phyloP scores from a whole-genome alignment of 2,888 invertebrate genomes.

The Caradrina kadenii region DNA sequence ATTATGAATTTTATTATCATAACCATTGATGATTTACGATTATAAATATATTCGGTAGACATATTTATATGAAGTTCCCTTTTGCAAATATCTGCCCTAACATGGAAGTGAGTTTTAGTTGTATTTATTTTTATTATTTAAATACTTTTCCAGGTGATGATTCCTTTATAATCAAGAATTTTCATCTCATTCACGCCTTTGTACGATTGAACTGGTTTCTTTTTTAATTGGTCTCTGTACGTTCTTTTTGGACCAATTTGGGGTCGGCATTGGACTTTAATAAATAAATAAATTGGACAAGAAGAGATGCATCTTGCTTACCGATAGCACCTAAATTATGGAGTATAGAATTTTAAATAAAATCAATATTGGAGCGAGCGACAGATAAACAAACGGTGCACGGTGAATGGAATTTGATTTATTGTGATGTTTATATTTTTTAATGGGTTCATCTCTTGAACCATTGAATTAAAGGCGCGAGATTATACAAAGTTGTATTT shows the following conservation, averaged over 20 bases:
- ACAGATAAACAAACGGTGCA: not conserved
- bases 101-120: too few species aligned
- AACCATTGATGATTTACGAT: too few species aligned
- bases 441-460: constrained; percentile 23
- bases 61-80: too few species aligned
- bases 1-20: too few species aligned
- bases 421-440: constrained; percentile 23
- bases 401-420: constrained; percentile 12
- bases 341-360: constrained; percentile 19
- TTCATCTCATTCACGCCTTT: not conserved
- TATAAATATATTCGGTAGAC: too few species aligned
- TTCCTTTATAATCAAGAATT: not conserved
- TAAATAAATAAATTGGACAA: constrained; percentile 1
- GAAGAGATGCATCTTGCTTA: constrained; percentile 20
- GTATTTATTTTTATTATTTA: too few species aligned
- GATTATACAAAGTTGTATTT: constrained; percentile 45
- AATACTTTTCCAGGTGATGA: too few species aligned
- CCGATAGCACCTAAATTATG: constrained; percentile 14
- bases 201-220: not conserved
- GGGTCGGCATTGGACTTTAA: constrained; percentile 17
- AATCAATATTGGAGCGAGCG: constrained; percentile 22
- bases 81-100: too few species aligned
- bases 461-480: constrained; percentile 37
- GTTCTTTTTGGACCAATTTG: constrained; percentile 26
- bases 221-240: constrained; percentile 27